A percentile compares a stretch with the other conserved stretches of the same genome.
Evolutionary conservation across 1,140 invertebrate genomes (phyloP).

Genomic region (Dermatophagoides farinae): DNA sequence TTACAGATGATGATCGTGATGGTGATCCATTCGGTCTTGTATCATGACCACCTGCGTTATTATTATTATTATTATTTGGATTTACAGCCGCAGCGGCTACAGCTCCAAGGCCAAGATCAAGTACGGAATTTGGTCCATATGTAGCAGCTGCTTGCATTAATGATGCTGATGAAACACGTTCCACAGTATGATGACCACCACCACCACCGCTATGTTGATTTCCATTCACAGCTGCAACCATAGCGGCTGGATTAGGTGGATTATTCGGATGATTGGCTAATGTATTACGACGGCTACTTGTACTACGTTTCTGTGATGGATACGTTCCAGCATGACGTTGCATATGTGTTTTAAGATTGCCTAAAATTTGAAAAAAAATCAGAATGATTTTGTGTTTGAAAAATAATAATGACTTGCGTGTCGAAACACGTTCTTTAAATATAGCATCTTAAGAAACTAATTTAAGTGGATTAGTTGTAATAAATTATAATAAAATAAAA

Average conservation of each 20-base stretch:
- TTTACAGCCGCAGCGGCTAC: not conserved
- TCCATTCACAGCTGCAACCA: not conserved
- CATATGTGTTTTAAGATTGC: conserved; percentile 39
- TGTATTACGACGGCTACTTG: not conserved
- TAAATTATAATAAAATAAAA: conserved; percentile 59
- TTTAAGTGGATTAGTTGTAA: conserved; percentile 21
- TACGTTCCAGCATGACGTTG: conserved; percentile 51
- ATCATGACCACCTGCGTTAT: too few species aligned
- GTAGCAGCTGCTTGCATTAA: not conserved
- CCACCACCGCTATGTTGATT: not conserved
- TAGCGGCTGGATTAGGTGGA: not conserved
- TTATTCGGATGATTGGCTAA: not conserved
- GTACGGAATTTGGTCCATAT: not conserved
- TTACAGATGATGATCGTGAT: not conserved
- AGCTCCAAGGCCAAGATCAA: not conserved
- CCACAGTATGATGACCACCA: not conserved
- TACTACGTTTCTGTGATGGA: conserved; percentile 48
- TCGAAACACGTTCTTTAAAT: not conserved
- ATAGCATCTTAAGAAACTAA: conserved; percentile 41
- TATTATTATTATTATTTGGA: too few species aligned
- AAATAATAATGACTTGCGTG: not conserved
- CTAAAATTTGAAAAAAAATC: conserved; percentile 12
- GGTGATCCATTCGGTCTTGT: not conserved
- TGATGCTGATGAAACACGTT: not conserved
- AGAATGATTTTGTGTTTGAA: not conserved